A percentile compares a stretch with the other conserved stretches of the same genome.
phyloP scores from a whole-genome alignment of 2,113 vertebrate genomes.

The Tetraodon nigroviridis region DNA sequence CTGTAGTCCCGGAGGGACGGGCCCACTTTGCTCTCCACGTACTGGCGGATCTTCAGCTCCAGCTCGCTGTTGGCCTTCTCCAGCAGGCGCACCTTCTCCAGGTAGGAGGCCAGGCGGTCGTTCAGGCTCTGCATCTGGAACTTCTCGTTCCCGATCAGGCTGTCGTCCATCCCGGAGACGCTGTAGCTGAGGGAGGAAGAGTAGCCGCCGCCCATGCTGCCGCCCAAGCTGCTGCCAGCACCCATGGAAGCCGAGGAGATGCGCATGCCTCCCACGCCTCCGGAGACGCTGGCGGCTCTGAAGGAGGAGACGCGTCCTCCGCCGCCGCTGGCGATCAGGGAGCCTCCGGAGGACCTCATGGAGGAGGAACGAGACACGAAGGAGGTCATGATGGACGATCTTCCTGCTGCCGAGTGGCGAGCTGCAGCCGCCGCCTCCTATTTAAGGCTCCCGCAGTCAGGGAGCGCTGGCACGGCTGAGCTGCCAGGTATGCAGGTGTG shows the following conservation, averaged over 20 bases:
- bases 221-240: not conserved
- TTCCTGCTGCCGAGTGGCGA: constrained; percentile 29
- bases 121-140: constrained; percentile 75
- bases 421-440: not conserved
- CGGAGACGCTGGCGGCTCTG: constrained; percentile 43
- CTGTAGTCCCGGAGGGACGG: constrained; percentile 36
- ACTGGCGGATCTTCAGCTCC: constrained; percentile 71
- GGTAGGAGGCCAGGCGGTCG: constrained; percentile 71
- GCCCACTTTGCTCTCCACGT: constrained; percentile 55
- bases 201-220: not conserved
- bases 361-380: constrained; percentile 17
- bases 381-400: not conserved
- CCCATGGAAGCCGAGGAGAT: constrained; percentile 40
- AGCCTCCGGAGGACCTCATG: constrained; percentile 37
- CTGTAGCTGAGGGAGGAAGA: constrained; percentile 7
- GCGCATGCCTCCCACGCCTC: constrained; percentile 34
- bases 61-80: constrained; percentile 69
- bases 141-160: constrained; percentile 61
- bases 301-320: not conserved
- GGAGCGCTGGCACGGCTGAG: constrained; percentile 8
- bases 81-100: constrained; percentile 69
- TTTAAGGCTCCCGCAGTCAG: constrained; percentile 26
- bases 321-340: not conserved
- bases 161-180: constrained; percentile 26
- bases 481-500: constrained; percentile 21